Evolutionary conservation across 2,888 invertebrate genomes (phyloP).

Genomic region (Augiades crinisus): DNA sequence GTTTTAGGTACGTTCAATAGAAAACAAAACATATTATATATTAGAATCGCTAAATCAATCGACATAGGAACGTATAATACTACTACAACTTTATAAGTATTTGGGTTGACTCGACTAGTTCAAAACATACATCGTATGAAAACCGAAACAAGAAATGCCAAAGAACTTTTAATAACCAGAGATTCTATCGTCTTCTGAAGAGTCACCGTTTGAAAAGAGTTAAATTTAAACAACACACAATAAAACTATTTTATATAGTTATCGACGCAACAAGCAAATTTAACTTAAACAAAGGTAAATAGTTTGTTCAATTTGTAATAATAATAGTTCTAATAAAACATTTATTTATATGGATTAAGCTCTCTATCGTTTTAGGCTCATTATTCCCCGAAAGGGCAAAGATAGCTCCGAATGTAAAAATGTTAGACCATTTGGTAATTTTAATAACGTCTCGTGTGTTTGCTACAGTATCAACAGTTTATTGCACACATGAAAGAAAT

Average conservation of each 20-base stretch:
- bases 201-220: slow-evolving; percentile 33
- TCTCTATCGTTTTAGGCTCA: slow-evolving; percentile 78
- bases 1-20: slow-evolving; percentile 43
- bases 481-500: slow-evolving; percentile 37
- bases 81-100: slow-evolving; percentile 59
- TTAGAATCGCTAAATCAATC: slow-evolving; percentile 50
- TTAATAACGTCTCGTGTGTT: slow-evolving; percentile 1
- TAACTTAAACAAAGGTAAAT: slow-evolving; percentile 78
- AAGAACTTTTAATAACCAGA: slow-evolving; percentile 39
- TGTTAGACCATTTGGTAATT: slow-evolving; percentile 6
- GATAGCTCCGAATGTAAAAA: slow-evolving; percentile 45
- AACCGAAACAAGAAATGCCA: slow-evolving; percentile 51
- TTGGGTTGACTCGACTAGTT: slow-evolving; percentile 75
- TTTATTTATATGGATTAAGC: slow-evolving; percentile 75
- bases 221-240: slow-evolving; percentile 37
- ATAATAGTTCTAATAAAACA: slow-evolving; percentile 75
- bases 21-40: slow-evolving; percentile 37
- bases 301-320: slow-evolving; percentile 65
- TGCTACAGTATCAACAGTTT: slow-evolving; percentile 15
- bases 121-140: slow-evolving; percentile 39
- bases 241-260: slow-evolving; percentile 67
- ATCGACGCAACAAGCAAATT: slow-evolving; percentile 73
- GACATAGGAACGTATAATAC: slow-evolving; percentile 66
- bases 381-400: slow-evolving; percentile 63
- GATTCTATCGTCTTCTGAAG: slow-evolving; percentile 22